Base-by-base conservation (phyloP, 2,797 vertebrate species). In the Tenualosa ilisha region DNA sequence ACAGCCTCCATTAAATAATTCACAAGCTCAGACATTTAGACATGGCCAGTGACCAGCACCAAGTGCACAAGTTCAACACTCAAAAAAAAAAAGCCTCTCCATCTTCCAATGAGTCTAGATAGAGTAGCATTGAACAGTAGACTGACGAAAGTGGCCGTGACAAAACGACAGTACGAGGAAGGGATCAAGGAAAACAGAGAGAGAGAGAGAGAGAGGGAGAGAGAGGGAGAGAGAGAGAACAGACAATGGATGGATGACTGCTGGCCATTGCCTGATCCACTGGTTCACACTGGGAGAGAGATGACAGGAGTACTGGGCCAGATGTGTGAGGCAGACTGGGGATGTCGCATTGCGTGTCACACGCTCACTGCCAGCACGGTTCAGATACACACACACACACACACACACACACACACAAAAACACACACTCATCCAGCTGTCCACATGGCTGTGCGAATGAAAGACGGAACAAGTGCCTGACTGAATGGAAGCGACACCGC, bases 371-470 rank as follows among this genome's bases (percentile, higher is more conserved):
- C 26, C 61, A n/a, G 26, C 51, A 49, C 59, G 86, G 83, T 56
- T 83, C 83, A 84, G 83, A 85, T 6, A 84, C 86, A 84, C 86
- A 85, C 83, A 89, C 15, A 63, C 81, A 86, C 86, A 91, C 89
- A 82, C 89, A 90, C 85, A 89, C 72, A 86, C 85, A 85, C 51
- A 85, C 86, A 91, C 89, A 82, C 89, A 46, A 22, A 46, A 40
- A 86, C 53, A 50, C 15, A 51, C 61, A 89, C 86, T 92, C 91
- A 90, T 83, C 85, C 89, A 83, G 87, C 86, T 72, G 65, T 31
- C 31, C 65, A 9, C 63, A 24, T 26, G 63, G 13, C 26, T 5
- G 31, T 31, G 31, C 17, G 6, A 6, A 22, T 20, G 3, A 7
- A 6, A 20, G 20, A n/a, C 20, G 3, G 6, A 22, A 22, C 56